A percentile compares a stretch with the other conserved stretches of the same genome.
Conservation (phyloP, 2,888 invertebrate species). For the Drosophila koepferae region DNA sequence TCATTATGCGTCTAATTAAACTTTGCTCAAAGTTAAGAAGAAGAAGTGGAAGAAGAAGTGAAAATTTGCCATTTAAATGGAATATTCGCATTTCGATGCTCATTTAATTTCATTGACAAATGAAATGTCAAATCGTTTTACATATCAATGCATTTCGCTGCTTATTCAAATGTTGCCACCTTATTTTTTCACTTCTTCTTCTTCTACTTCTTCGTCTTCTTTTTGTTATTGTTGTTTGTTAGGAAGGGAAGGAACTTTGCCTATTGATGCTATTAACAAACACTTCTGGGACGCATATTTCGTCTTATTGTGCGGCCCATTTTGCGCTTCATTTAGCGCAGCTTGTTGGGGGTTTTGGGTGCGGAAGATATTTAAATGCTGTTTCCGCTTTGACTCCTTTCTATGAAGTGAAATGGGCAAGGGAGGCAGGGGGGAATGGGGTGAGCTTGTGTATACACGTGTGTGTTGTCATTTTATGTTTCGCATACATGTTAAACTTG, state of each 20-base stretch:
- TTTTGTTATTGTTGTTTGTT: neutral
- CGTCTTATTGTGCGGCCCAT: conserved; percentile 63
- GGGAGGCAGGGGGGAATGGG: neutral
- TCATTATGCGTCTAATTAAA: conserved; percentile 40
- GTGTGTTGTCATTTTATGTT: conserved; percentile 51
- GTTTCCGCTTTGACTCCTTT: conserved; percentile 53
- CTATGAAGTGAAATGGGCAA: neutral
- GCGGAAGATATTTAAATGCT: conserved; percentile 69
- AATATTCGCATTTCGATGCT: conserved; percentile 28
- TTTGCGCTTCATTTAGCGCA: conserved; percentile 72
- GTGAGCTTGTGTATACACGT: neutral
- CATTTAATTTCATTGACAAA: conserved; percentile 77
- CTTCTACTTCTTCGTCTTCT: neutral
- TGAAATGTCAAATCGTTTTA: conserved; percentile 74
- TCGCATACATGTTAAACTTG: conserved; percentile 29
- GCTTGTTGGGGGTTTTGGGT: conserved; percentile 21
- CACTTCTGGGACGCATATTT: conserved; percentile 50
- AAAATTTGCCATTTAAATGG: conserved; percentile 31
- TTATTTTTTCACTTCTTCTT: neutral
- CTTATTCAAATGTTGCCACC: conserved; percentile 50
- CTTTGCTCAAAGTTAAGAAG: conserved; percentile 8
- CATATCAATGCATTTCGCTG: conserved; percentile 73
- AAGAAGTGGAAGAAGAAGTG: no score
- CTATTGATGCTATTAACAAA: conserved; percentile 70
- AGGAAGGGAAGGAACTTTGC: conserved; percentile 23